Conservation (phyloP, 2,888 invertebrate species). For the Luffia ferchaultella region DNA sequence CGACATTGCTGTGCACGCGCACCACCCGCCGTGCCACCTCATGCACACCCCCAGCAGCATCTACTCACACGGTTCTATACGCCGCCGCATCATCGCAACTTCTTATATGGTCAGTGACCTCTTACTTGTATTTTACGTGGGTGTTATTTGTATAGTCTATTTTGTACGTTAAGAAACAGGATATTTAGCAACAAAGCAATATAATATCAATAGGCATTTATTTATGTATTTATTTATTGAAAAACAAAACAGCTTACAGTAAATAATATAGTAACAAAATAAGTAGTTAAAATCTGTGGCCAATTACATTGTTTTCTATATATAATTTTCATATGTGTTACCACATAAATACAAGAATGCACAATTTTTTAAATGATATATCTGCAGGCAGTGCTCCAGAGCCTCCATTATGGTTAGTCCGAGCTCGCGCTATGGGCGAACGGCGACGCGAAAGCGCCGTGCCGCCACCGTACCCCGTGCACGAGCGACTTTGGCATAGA, state of each 20-base stretch:
- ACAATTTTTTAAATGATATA: not conserved
- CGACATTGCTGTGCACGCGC: not conserved
- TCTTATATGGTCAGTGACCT: constrained; percentile 10
- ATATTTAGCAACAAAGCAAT: no score
- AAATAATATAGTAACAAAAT: no score
- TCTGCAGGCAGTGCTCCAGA: no score
- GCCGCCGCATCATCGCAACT: not conserved
- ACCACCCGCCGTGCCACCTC: not conserved
- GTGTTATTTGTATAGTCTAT: constrained; percentile 7
- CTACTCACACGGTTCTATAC: no score
- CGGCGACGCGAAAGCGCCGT: constrained; percentile 35
- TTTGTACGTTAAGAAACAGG: not conserved
- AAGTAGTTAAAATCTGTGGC: no score
- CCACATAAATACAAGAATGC: not conserved
- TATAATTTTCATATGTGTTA: not conserved
- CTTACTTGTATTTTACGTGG: constrained; percentile 21
- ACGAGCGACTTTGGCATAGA: constrained; percentile 77
- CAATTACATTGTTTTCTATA: no score
- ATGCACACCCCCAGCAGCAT: not conserved
- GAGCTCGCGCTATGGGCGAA: not conserved
- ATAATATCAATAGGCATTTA: not conserved
- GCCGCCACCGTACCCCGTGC: constrained; percentile 75
- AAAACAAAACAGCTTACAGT: no score
- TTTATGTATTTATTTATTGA: no score
- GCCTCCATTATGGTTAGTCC: not conserved